Conservation (phyloP, 2,113 vertebrate species). For the Nipponia nippon region DNA sequence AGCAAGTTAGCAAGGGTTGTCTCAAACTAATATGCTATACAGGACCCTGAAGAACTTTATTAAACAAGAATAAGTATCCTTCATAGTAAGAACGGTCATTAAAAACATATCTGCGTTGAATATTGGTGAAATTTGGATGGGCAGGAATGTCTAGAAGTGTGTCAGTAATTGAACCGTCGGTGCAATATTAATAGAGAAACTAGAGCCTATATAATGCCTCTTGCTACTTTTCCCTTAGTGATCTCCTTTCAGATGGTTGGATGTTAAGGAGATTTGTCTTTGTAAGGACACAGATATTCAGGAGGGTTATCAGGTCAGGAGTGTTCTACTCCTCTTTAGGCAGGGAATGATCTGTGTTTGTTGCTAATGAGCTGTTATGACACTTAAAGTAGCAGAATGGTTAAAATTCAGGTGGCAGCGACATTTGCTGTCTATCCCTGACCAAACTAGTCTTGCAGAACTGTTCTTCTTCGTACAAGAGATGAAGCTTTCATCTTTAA, state of each 20-base stretch:
- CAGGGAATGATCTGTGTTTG: neutral
- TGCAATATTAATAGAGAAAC: neutral
- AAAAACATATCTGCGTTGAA: neutral
- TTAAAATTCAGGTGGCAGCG: neutral
- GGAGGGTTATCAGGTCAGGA: neutral
- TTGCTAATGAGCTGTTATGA: neutral
- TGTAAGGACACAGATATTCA: neutral
- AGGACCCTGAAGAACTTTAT: neutral
- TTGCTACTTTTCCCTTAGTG: neutral
- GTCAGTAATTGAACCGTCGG: neutral
- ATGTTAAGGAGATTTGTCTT: neutral
- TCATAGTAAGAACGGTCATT: neutral
- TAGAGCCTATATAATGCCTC: neutral
- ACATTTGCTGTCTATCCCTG: neutral
- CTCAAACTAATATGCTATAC: neutral
- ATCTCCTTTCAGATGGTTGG: neutral
- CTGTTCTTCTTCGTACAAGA: neutral
- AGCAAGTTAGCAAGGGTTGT: neutral
- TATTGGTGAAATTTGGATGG: neutral
- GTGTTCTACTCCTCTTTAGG: neutral
- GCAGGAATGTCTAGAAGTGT: neutral
- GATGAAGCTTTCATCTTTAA: constrained; percentile 74
- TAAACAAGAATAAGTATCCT: neutral
- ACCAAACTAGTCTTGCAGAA: neutral
- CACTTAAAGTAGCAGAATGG: neutral